Evolutionary conservation across 2,113 vertebrate species (phyloP).

Genomic region (Neolamprologus tretocephalus): DNA sequence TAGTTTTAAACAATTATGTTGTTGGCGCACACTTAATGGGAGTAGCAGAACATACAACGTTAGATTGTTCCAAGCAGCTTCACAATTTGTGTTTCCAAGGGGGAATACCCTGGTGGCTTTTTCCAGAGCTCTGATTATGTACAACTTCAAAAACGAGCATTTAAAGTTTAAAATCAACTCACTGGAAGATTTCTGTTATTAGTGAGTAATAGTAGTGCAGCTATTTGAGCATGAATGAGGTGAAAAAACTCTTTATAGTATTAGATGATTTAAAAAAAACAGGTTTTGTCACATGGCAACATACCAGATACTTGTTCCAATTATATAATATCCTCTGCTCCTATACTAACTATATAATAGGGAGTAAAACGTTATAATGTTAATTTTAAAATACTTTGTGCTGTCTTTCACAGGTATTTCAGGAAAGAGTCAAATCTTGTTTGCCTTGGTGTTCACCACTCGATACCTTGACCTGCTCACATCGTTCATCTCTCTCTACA

Average conservation of each 20-base stretch:
- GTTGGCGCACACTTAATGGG: neutral
- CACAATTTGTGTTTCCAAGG: neutral
- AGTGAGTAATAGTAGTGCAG: neutral
- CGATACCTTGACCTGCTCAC: conserved; percentile 98
- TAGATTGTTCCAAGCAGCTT: neutral
- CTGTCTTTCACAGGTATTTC: conserved; percentile 83
- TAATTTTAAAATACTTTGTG: neutral
- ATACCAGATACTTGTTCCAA: neutral
- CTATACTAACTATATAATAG: neutral
- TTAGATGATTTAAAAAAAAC: neutral
- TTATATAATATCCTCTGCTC: neutral
- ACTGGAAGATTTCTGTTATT: neutral
- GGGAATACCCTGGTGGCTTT: neutral
- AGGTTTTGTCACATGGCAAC: neutral
- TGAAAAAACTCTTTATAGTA: neutral
- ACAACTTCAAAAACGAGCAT: neutral
- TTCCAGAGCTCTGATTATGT: neutral
- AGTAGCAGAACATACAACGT: neutral
- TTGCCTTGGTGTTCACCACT: conserved; percentile 96
- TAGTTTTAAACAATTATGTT: neutral
- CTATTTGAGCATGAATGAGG: neutral
- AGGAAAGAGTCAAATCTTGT: conserved; percentile 97
- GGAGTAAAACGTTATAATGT: neutral
- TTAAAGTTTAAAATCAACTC: neutral
- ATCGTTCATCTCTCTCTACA: conserved; percentile 97